Conservation (phyloP, 2,113 vertebrate species). For the Perccottus glenii region DNA sequence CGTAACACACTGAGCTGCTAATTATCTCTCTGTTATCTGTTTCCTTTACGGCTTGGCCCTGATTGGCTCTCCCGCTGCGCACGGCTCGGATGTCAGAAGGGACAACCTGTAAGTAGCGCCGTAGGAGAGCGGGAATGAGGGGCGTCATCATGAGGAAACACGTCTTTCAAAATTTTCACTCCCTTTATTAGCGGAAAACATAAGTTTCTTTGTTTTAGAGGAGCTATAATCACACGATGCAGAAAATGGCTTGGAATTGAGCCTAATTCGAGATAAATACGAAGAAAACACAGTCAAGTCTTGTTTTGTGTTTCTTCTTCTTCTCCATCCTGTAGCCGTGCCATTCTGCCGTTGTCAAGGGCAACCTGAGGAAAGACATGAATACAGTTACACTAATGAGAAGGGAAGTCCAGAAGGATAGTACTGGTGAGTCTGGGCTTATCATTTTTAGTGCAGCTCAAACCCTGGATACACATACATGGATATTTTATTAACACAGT, state of each 20-base stretch:
- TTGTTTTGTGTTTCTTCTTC: conserved; percentile 10
- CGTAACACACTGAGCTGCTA: conserved; percentile 48
- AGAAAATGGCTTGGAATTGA: not conserved
- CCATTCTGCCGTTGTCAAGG: conserved; percentile 57
- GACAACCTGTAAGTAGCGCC: conserved; percentile 56
- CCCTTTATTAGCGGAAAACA: not conserved
- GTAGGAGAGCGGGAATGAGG: conserved; percentile 19
- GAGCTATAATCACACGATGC: not conserved
- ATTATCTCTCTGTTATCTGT: conserved; percentile 56
- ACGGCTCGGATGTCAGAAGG: conserved; percentile 27
- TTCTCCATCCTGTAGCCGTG: conserved; percentile 20
- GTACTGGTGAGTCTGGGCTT: not conserved
- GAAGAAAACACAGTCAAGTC: not conserved
- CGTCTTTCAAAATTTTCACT: not conserved
- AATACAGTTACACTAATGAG: conserved; percentile 41
- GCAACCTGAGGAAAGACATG: conserved; percentile 51
- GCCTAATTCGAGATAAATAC: too few species aligned
- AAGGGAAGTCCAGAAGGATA: conserved; percentile 47
- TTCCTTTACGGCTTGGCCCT: conserved; percentile 32
- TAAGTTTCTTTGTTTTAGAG: not conserved
- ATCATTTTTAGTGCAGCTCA: not conserved
- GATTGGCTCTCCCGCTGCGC: conserved; percentile 51
- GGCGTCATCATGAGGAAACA: not conserved
- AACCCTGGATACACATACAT: not conserved
- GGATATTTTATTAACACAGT: too few species aligned